A percentile compares a stretch with the other conserved stretches of the same genome.
Evolutionary conservation across 2,888 invertebrate species (phyloP).

Genomic region (Xestia sexstrigata): DNA sequence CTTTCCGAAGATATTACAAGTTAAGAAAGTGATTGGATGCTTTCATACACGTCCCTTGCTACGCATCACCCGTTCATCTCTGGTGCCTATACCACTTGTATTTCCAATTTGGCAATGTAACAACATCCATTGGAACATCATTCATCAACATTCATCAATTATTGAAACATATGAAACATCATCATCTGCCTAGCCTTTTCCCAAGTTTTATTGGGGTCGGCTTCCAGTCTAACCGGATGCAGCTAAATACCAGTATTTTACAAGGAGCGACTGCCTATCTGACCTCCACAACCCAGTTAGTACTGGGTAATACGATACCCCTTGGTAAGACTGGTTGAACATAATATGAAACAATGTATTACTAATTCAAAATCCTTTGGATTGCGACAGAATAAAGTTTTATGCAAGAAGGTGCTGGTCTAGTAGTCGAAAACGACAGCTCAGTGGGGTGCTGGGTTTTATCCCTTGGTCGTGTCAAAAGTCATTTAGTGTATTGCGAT

Average conservation of each 20-base stretch:
- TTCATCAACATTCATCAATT: not conserved
- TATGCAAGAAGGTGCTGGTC: not conserved
- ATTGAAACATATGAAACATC: not conserved
- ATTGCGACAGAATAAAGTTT: not conserved
- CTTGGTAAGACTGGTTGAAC: too few species aligned
- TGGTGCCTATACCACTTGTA: not conserved
- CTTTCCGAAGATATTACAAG: too few species aligned
- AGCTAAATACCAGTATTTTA: too few species aligned
- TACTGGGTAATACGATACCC: too few species aligned
- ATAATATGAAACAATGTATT: not conserved
- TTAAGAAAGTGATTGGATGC: too few species aligned
- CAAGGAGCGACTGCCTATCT: too few species aligned
- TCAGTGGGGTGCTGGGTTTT: not conserved
- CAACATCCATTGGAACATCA: not conserved
- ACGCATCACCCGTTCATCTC: not conserved
- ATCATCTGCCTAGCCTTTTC: too few species aligned
- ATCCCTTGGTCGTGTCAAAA: not conserved
- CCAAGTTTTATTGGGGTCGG: too few species aligned
- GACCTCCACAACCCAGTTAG: too few species aligned
- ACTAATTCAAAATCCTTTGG: not conserved
- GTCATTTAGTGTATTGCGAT: not conserved
- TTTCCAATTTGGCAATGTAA: not conserved
- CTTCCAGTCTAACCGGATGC: too few species aligned
- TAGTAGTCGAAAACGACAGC: not conserved
- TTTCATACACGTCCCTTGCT: not conserved